These are phyloP conservation scores for Sycophila texana DNA, from an alignment of 2,888 invertebrate species.

Conservation along the genomic window DNA sequence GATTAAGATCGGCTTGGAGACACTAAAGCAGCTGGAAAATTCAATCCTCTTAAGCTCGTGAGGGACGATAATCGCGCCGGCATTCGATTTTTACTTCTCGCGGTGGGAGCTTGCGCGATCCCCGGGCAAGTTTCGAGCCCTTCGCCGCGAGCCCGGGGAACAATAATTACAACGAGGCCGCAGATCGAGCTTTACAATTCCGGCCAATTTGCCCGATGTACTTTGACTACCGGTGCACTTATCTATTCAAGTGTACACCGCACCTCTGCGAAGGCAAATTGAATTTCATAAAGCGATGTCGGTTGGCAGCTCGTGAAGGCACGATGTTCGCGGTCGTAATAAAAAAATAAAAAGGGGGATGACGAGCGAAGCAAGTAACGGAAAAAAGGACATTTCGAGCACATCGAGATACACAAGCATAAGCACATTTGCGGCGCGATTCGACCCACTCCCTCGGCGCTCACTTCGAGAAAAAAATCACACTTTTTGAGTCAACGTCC, in stretches of 20 bases:
- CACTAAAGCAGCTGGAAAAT: background rate
- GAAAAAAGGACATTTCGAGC: slow-evolving; percentile 4
- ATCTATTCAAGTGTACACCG: too few relatives aligned
- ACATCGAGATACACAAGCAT: slow-evolving; percentile 16
- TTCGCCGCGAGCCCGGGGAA: slow-evolving; percentile 1
- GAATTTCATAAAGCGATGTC: too few relatives aligned
- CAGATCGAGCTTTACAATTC: slow-evolving; percentile 38
- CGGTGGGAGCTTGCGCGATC: background rate
- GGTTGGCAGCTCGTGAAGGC: background rate
- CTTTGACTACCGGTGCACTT: too few relatives aligned
- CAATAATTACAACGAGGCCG: slow-evolving; percentile 16
- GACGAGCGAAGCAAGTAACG: slow-evolving; percentile 3
- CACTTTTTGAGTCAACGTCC: too few relatives aligned
- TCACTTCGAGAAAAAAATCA: background rate
- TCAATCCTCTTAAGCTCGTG: slow-evolving; percentile 24
- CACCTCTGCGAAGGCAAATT: too few relatives aligned
- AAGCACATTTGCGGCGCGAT: background rate
- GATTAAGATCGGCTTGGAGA: too few relatives aligned
- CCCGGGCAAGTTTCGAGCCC: background rate
- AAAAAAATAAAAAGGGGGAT: slow-evolving; percentile 18
- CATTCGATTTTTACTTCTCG: background rate
- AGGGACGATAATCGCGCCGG: background rate
- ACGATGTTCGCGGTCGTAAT: background rate
- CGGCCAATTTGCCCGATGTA: slow-evolving; percentile 15
- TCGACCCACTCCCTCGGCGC: slow-evolving; percentile 24